phyloP scores from a whole-genome alignment of 2,888 invertebrate species.

The Dryococelus australis region DNA sequence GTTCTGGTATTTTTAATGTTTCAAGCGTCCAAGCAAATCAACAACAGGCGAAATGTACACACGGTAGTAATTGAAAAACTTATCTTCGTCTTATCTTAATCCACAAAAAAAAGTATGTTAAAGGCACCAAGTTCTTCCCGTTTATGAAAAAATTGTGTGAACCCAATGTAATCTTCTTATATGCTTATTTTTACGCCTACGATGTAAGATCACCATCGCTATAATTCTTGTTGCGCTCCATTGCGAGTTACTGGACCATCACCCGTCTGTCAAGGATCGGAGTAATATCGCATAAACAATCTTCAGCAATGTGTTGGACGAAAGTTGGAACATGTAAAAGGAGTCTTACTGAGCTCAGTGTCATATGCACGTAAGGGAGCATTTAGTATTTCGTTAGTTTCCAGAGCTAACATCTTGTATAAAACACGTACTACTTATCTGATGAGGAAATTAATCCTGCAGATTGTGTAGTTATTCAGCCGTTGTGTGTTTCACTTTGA shows the following conservation, averaged over 20 bases:
- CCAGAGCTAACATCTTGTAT: too few relatives aligned
- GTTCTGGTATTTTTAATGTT: background rate
- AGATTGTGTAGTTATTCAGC: too few relatives aligned
- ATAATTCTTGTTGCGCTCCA: background rate
- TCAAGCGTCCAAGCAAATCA: background rate
- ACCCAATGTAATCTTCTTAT: background rate
- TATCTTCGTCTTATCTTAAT: background rate
- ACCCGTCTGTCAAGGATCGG: background rate
- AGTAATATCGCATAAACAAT: background rate
- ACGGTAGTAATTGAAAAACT: conserved; percentile 12
- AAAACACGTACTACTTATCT: too few relatives aligned
- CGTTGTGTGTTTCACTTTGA: too few relatives aligned
- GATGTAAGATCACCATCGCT: background rate
- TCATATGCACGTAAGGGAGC: too few relatives aligned
- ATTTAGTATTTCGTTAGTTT: too few relatives aligned
- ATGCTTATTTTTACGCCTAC: background rate
- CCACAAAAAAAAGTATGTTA: background rate
- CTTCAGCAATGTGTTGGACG: background rate
- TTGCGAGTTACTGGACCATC: background rate
- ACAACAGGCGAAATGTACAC: background rate
- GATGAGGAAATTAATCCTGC: too few relatives aligned
- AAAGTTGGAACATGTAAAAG: background rate
- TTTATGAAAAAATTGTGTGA: background rate
- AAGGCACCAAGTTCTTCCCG: background rate
- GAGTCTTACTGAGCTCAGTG: background rate